Evolutionary conservation across 2,888 invertebrate genomes (phyloP).

Genomic region (Trichopoda pennipes): DNA sequence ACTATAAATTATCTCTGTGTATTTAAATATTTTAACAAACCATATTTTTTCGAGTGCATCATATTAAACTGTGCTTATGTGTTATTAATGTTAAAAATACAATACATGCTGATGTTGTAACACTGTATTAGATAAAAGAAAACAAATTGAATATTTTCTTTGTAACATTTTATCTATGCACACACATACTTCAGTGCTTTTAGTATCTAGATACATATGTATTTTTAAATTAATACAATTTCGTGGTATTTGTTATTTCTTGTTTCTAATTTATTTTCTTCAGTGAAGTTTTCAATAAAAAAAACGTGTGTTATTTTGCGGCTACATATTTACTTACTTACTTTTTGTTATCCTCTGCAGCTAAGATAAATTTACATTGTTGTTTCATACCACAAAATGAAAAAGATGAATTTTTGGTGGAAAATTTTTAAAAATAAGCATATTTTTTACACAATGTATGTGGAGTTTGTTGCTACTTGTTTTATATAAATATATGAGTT

Average conservation of each 20-base stretch:
- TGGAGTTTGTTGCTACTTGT: no score
- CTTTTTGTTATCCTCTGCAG: not conserved
- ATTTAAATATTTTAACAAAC: no score
- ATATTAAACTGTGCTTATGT: not conserved
- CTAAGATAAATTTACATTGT: not conserved
- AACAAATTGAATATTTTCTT: not conserved
- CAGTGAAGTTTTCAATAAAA: conserved; percentile 28
- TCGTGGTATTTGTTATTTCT: conserved; percentile 45
- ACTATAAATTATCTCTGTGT: no score
- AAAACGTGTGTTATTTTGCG: conserved; percentile 53
- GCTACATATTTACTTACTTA: conserved; percentile 2
- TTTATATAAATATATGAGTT: no score
- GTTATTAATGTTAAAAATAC: not conserved
- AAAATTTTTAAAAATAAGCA: not conserved
- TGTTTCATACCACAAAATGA: conserved; percentile 30
- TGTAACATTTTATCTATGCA: not conserved
- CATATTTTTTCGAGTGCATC: no score
- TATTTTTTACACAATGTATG: not conserved
- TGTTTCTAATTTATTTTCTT: conserved; percentile 39
- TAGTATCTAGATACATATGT: not conserved
- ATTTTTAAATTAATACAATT: conserved; percentile 41
- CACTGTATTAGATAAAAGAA: not conserved
- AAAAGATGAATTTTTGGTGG: conserved; percentile 22
- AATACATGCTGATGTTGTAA: not conserved
- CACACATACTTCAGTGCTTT: not conserved